phyloP scores from a whole-genome alignment of 2,888 invertebrate genomes.

The Fissipunctia ypsillon region DNA sequence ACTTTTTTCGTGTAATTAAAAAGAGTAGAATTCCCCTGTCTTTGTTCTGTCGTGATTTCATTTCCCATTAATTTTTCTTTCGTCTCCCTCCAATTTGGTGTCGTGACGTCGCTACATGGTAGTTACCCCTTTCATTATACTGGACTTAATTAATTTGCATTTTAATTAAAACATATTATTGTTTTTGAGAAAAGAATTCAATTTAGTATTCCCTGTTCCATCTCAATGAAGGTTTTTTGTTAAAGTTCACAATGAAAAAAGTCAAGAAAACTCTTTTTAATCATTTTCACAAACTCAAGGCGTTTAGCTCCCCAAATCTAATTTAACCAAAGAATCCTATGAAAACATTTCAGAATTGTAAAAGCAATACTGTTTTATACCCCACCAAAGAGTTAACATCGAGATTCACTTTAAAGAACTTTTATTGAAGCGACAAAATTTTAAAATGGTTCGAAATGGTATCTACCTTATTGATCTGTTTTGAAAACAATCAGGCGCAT shows the following conservation, averaged over 20 bases:
- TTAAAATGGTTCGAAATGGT: constrained; percentile 28
- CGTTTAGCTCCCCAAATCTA: constrained; percentile 49
- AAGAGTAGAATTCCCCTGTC: constrained; percentile 90
- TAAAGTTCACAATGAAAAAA: constrained; percentile 58
- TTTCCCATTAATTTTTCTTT: constrained; percentile 91
- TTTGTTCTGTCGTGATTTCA: constrained; percentile 90
- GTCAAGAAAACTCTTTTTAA: constrained; percentile 60
- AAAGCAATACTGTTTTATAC: constrained; percentile 28
- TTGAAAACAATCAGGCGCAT: constrained; percentile 65
- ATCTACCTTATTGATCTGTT: constrained; percentile 48
- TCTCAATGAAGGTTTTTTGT: constrained; percentile 72
- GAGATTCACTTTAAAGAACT: constrained; percentile 13
- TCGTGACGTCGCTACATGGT: constrained; percentile 87
- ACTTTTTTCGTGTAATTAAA: constrained; percentile 91
- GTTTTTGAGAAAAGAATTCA: constrained; percentile 77
- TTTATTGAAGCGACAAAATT: constrained; percentile 20
- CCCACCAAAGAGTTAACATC: constrained; percentile 8
- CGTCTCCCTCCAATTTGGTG: constrained; percentile 91
- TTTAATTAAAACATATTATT: constrained; percentile 90
- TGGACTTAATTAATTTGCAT: constrained; percentile 89
- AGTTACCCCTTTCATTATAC: constrained; percentile 89
- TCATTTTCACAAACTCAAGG: constrained; percentile 53
- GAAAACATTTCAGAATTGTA: constrained; percentile 47
- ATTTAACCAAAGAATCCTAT: constrained; percentile 53
- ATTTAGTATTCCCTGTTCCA: constrained; percentile 69